A percentile compares a stretch with the other conserved stretches of the same genome.
Conservation (phyloP, 2,888 invertebrate genomes). For the Pyrochroa serraticornis region DNA sequence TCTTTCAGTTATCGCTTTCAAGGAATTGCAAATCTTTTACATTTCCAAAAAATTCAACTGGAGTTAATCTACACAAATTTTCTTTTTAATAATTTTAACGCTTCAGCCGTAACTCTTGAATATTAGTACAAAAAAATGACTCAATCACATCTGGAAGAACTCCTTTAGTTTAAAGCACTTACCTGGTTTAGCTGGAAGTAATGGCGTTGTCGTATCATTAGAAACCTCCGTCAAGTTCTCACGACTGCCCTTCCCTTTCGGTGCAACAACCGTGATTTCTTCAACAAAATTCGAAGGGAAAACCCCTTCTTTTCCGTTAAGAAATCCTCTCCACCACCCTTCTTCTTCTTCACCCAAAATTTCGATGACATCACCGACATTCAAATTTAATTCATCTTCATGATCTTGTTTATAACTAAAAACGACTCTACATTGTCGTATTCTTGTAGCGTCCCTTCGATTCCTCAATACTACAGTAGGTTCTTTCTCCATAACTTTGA, state of each 20-base stretch:
- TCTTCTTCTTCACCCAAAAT: constrained; percentile 92
- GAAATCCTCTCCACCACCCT: constrained; percentile 90
- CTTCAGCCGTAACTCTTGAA: constrained; percentile 1
- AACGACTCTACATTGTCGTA: constrained; percentile 80
- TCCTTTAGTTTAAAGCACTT: no score
- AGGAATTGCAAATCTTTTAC: no score
- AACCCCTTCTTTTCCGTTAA: constrained; percentile 83
- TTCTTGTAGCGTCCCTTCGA: constrained; percentile 51
- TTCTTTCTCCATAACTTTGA: constrained; percentile 62
- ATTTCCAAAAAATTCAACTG: no score
- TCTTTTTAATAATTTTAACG: neutral
- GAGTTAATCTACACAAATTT: no score
- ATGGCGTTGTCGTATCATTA: constrained; percentile 59
- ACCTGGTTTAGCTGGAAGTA: constrained; percentile 81
- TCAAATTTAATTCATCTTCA: constrained; percentile 88
- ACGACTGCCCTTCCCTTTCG: constrained; percentile 38
- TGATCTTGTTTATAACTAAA: constrained; percentile 93
- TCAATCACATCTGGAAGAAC: no score
- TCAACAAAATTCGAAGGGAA: constrained; percentile 96
- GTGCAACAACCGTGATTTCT: constrained; percentile 55
- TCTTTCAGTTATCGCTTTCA: no score
- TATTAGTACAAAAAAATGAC: neutral
- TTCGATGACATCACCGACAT: constrained; percentile 88
- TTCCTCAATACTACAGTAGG: constrained; percentile 44
- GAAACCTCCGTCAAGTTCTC: constrained; percentile 41